Base-by-base conservation (phyloP, 2,888 invertebrate species). In the Steinernema carpocapsae region DNA sequence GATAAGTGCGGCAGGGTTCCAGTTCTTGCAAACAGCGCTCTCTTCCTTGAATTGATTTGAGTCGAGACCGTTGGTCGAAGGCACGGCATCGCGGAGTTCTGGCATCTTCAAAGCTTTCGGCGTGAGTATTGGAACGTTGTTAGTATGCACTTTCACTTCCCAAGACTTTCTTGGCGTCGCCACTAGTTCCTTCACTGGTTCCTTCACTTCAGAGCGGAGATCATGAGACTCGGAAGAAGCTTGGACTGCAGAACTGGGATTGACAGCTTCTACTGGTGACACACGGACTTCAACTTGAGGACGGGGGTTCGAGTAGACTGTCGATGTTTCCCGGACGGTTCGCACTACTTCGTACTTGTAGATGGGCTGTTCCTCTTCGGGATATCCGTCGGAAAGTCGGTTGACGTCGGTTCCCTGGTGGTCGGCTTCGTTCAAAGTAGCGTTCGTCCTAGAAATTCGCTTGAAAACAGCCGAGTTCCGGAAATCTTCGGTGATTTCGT, bases 1-100 rank as follows among this genome's bases (percentile, higher is more conserved):
- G 70, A 83, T 72, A 19, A 83, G 70, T 26, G 46, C 56, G 12
- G 74, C 77, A 1, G 83, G 83, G 75, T 83, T 79, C 83, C 83
- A 83, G 22, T 81, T 79, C 22, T 76, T 71, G 17, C 80, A 73
- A 29, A 77, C 79, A 45, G 74, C 77, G 43, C 77, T 75, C 45
- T 82, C 82, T 46, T 82, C 81, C 19, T 29, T 64, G 64, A 64
- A 64, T 64, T 64, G 64, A 64, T 64, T 64, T 64, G 64, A 26
- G 19, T 64, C 32, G 17, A 64, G 29, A 1, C 64, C 64, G n/a
- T 64, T 64, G 64, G 17, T 64, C 12, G 32, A 2, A 32, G 64
- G 64, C 32, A 64, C 64, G 17, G 37, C 22, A 32, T 64, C 64
- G 64, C 64, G 64, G n/a, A 64, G 22, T 29, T 64, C 64, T 17